A percentile compares a stretch with the other conserved stretches of the same genome.
Evolutionary conservation across 2,797 vertebrate species (phyloP).

Genomic region (Smutsia gigantea): DNA sequence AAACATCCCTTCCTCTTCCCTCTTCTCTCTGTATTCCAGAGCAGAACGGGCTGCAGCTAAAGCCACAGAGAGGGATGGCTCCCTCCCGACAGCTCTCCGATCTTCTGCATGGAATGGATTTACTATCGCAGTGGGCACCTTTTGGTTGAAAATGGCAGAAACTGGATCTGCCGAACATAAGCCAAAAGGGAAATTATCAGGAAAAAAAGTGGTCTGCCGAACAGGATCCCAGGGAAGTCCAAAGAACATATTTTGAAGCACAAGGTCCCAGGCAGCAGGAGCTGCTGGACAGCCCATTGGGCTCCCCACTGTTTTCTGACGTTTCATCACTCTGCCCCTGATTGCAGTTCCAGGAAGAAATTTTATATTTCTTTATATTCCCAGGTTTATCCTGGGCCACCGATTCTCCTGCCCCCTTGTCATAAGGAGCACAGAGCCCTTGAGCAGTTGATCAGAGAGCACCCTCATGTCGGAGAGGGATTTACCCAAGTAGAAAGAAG

Average conservation of each 20-base stretch:
- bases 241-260: background rate
- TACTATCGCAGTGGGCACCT: background rate
- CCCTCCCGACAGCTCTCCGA: background rate
- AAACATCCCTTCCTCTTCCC: background rate
- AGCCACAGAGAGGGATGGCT: background rate
- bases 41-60: background rate
- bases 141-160: background rate
- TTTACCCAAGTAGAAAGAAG: background rate
- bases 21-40: background rate
- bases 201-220: background rate
- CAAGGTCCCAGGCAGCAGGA: background rate
- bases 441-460: background rate
- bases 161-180: background rate
- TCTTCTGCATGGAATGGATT: background rate
- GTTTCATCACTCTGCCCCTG: background rate
- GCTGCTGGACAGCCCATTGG: background rate
- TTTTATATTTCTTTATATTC: background rate
- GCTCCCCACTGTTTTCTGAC: background rate
- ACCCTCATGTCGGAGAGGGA: background rate
- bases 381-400: background rate
- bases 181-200: background rate
- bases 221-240: background rate
- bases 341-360: background rate
- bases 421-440: background rate
- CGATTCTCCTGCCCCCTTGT: background rate